A percentile compares a stretch with the other conserved stretches of the same genome.
Conservation (phyloP, 2,113 vertebrate species). For the Platysteira castanea region DNA sequence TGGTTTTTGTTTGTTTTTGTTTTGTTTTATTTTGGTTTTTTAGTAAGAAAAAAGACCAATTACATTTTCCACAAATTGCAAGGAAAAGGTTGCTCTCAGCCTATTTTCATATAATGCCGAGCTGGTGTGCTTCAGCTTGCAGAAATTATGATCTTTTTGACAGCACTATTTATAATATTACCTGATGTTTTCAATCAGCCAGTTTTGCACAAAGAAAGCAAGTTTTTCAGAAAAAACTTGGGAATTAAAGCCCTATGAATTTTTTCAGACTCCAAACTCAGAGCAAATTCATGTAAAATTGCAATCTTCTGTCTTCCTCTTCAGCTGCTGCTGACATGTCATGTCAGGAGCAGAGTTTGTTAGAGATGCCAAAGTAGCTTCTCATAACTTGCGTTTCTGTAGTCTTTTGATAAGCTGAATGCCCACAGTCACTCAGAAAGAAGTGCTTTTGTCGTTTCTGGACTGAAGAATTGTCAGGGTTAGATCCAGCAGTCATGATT, state of each 20-base stretch:
- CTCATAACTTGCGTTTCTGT: background rate
- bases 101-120: background rate
- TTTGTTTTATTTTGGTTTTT: background rate
- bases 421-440: background rate
- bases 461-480: background rate
- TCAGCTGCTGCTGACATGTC: background rate
- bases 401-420: background rate
- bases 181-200: background rate
- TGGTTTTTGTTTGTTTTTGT: background rate
- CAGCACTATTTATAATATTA: background rate
- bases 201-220: background rate
- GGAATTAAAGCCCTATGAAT: background rate
- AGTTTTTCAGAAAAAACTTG: background rate
- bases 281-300: background rate
- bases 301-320: background rate
- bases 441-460: background rate
- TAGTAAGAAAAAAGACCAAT: background rate
- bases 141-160: background rate
- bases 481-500: background rate
- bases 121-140: background rate
- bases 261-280: background rate
- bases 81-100: background rate
- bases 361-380: background rate
- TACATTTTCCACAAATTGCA: background rate
- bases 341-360: background rate